phyloP scores from a whole-genome alignment of 1,140 invertebrate genomes.

The Drosophila arizonae region DNA sequence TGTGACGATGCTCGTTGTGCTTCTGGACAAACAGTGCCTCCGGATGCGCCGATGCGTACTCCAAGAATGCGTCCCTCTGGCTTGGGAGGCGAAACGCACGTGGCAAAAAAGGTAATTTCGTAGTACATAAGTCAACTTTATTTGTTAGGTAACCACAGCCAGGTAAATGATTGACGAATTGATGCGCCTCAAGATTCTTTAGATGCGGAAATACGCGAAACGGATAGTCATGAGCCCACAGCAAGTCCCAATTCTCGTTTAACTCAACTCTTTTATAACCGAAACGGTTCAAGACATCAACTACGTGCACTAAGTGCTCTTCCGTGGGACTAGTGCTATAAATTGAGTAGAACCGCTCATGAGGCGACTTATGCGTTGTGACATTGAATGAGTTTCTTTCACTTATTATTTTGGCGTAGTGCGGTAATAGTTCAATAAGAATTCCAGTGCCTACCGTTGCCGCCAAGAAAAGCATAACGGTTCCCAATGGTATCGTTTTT shows the following conservation, averaged over 20 bases:
- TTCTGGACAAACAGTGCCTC: slow-evolving; percentile 94
- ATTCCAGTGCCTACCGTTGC: slow-evolving; percentile 61
- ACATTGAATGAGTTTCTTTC: background rate
- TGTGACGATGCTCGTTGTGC: slow-evolving; percentile 95
- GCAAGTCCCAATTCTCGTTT: slow-evolving; percentile 90
- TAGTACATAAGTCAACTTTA: slow-evolving; percentile 95
- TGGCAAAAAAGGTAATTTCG: slow-evolving; percentile 90
- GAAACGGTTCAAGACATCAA: slow-evolving; percentile 88
- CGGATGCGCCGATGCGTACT: slow-evolving; percentile 88
- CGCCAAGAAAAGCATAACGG: slow-evolving; percentile 59
- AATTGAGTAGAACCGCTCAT: slow-evolving; percentile 78
- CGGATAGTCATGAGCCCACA: slow-evolving; percentile 98
- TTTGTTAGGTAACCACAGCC: slow-evolving; percentile 97
- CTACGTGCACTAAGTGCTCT: slow-evolving; percentile 89
- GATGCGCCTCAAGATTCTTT: slow-evolving; percentile 87
- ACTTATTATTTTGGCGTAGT: slow-evolving; percentile 27
- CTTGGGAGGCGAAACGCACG: slow-evolving; percentile 94
- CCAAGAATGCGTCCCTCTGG: slow-evolving; percentile 88
- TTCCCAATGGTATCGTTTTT: slow-evolving; percentile 38
- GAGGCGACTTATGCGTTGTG: background rate
- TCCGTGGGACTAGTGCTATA: slow-evolving; percentile 84
- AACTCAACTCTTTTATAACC: slow-evolving; percentile 87
- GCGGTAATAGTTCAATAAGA: slow-evolving; percentile 57
- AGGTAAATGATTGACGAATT: slow-evolving; percentile 97
- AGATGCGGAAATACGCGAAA: slow-evolving; percentile 87